A percentile compares a stretch with the other conserved stretches of the same genome.
These are phyloP conservation scores for Reinhardtius hippoglossoides DNA, from an alignment of 2,113 vertebrate species.

Conservation along the genomic window DNA sequence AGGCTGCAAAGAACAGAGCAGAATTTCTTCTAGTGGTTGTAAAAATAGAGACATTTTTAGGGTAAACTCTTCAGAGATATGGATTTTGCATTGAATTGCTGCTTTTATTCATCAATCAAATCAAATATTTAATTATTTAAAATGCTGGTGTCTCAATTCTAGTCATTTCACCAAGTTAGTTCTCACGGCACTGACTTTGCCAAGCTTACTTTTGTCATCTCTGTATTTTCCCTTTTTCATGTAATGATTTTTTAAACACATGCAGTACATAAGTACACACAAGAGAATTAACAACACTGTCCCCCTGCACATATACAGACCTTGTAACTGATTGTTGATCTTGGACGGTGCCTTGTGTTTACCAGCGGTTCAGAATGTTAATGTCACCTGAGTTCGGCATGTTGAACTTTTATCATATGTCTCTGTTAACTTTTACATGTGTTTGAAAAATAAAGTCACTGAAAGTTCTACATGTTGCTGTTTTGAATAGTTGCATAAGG, in stretches of 20 bases:
- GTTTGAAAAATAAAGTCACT: slow-evolving; percentile 63
- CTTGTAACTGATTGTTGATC: slow-evolving; percentile 73
- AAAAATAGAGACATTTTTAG: slow-evolving; percentile 13
- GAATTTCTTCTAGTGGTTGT: neutral
- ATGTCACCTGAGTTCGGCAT: slow-evolving; percentile 39
- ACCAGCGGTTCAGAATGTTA: slow-evolving; percentile 73
- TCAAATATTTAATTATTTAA: slow-evolving; percentile 20
- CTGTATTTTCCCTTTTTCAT: slow-evolving; percentile 1
- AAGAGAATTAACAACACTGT: slow-evolving; percentile 20
- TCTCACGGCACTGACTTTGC: slow-evolving; percentile 15
- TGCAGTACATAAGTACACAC: slow-evolving; percentile 1
- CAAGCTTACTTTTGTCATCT: slow-evolving; percentile 19
- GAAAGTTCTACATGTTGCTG: slow-evolving; percentile 13
- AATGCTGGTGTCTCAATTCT: slow-evolving; percentile 5
- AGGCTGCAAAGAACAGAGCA: neutral
- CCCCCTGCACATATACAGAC: slow-evolving; percentile 66
- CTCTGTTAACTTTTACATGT: slow-evolving; percentile 51
- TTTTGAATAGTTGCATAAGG: slow-evolving; percentile 3
- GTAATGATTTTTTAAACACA: slow-evolving; percentile 28
- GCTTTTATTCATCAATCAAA: slow-evolving; percentile 26
- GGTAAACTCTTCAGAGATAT: neutral
- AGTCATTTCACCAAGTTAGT: neutral
- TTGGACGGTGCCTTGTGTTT: slow-evolving; percentile 80
- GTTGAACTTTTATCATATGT: slow-evolving; percentile 59
- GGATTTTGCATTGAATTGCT: slow-evolving; percentile 17